Conservation (phyloP, 2,888 invertebrate species). For the Drosophila kambysellisi region DNA sequence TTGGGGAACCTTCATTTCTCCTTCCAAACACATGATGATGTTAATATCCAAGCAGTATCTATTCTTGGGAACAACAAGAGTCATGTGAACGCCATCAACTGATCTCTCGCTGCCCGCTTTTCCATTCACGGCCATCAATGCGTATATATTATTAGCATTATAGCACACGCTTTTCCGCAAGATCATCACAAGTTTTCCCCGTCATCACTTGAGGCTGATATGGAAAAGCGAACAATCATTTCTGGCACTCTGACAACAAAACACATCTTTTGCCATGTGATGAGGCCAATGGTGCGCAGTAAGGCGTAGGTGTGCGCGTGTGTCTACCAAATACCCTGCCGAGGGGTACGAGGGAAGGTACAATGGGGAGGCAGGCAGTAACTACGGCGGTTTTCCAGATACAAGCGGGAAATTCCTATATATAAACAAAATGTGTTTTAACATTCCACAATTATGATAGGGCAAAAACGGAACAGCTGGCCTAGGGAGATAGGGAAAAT, state of each 20-base stretch:
- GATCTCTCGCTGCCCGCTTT: constrained; percentile 6
- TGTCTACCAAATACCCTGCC: not conserved
- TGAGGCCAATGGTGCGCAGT: constrained; percentile 7
- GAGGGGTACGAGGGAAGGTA: not conserved
- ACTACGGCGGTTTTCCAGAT: not conserved
- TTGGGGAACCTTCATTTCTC: constrained; percentile 71
- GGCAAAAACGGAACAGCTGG: not conserved
- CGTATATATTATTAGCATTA: constrained; percentile 30
- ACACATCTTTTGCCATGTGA: constrained; percentile 47
- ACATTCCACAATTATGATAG: not conserved
- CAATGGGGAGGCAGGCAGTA: not conserved
- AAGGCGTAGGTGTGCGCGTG: constrained; percentile 69
- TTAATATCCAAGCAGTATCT: constrained; percentile 42
- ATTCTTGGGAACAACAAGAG: constrained; percentile 50
- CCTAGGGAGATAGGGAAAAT: not conserved
- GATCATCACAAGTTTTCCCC: constrained; percentile 49
- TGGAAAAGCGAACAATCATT: constrained; percentile 25
- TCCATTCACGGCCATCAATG: constrained; percentile 61
- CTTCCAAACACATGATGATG: constrained; percentile 65
- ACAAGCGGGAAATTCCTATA: not conserved
- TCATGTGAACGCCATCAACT: constrained; percentile 59
- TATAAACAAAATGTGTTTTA: not conserved
- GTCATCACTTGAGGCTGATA: constrained; percentile 55
- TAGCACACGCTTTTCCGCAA: constrained; percentile 1
- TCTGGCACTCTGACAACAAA: constrained; percentile 56